These are phyloP conservation scores for Paedocypris sp. DNA, from an alignment of 2,113 vertebrate genomes.

Conservation along the genomic window DNA sequence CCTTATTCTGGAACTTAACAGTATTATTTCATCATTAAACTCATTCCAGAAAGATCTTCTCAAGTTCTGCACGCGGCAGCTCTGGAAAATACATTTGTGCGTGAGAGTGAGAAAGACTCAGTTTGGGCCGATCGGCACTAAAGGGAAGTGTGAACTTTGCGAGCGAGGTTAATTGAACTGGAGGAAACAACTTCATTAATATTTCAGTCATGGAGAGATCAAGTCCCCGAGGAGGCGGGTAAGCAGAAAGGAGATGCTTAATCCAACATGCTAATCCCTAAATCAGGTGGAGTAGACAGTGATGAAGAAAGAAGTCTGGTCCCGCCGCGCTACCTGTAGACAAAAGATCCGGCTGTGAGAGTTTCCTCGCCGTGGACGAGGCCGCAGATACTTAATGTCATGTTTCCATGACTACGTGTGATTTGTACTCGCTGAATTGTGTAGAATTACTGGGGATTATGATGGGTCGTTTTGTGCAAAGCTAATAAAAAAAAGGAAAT, in stretches of 20 bases:
- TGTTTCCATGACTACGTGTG: conserved; percentile 26
- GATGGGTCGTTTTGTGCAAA: background rate
- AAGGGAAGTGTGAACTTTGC: conserved; percentile 57
- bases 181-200: conserved; percentile 54
- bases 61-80: background rate
- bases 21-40: background rate
- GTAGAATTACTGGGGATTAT: background rate
- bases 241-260: background rate
- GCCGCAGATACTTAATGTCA: conserved; percentile 3
- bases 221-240: conserved; percentile 43
- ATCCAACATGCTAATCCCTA: conserved; percentile 4
- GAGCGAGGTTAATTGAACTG: conserved; percentile 61
- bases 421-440: background rate
- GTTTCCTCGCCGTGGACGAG: too few species aligned
- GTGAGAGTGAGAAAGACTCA: conserved; percentile 3
- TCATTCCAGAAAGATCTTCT: background rate
- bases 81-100: background rate
- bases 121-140: conserved; percentile 58
- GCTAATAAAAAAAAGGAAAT: too few species aligned
- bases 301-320: conserved; percentile 1
- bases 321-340: background rate
- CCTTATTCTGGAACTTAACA: background rate
- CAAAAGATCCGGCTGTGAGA: too few species aligned
- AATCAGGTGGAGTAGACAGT: background rate
- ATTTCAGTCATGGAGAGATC: conserved; percentile 45